Percentiles rank a stretch among this genome's conserved stretches.
phyloP scores from a whole-genome alignment of 2,113 vertebrate genomes.

The Gallinago undulata region DNA sequence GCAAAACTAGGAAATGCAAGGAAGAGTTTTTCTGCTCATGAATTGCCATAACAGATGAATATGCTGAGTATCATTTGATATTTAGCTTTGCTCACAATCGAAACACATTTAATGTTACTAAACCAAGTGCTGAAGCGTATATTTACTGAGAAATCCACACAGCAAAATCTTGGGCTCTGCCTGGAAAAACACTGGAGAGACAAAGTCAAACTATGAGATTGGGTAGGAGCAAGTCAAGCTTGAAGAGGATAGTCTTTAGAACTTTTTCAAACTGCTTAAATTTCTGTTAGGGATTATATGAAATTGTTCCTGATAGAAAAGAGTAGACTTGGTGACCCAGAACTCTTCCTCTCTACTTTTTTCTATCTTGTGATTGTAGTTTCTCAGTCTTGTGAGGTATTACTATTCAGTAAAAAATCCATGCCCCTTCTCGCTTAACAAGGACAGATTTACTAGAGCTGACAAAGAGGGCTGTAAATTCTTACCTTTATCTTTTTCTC shows the following conservation, averaged over 20 bases:
- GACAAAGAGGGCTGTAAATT: background rate
- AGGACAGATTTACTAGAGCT: background rate
- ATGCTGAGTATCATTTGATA: background rate
- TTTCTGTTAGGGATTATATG: background rate
- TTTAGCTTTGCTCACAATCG: background rate
- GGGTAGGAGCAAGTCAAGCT: background rate
- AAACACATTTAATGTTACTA: background rate
- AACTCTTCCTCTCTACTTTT: background rate
- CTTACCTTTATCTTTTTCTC: background rate
- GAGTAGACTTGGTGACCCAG: background rate
- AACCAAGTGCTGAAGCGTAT: background rate
- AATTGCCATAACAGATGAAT: background rate
- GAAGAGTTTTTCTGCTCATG: background rate
- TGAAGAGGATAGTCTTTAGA: background rate
- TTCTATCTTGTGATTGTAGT: background rate
- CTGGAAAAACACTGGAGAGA: background rate
- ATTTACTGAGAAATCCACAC: background rate
- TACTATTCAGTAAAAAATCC: background rate
- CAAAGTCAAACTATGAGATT: background rate
- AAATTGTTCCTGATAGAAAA: background rate
- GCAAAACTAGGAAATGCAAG: background rate
- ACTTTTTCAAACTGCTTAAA: background rate
- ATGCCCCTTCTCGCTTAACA: background rate
- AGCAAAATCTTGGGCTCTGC: background rate
- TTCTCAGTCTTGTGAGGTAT: background rate